Evolutionary conservation across 2,888 invertebrate genomes (phyloP), one percentile per base, ranked within the genome.

Genomic region (Spicauda simplicius): DNA sequence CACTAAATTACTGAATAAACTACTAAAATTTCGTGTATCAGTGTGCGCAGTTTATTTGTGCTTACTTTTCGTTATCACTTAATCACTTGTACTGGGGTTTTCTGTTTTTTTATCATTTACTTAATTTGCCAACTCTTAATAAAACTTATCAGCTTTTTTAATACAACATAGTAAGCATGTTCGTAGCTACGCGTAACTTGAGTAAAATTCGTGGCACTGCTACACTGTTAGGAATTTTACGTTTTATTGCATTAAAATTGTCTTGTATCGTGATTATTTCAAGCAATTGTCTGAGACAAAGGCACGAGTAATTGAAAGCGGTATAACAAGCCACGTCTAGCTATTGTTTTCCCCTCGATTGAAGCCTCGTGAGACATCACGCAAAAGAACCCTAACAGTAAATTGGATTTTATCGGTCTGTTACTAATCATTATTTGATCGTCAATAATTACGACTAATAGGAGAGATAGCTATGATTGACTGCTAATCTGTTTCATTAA

Each of bases 381-480:
- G 52, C 57, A 41, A 64, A 18, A 37, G 37, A 64, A 37, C 37
- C 25, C 25, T 25, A 25, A 25, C 25, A 37, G 64, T 19, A 57
- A 52, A 58, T 64, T 64, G 37, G 57, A 64, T 58, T 58, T 52
- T 57, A 64, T 50, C 25, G 64, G 37, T 52, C 57, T n/a, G 30
- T 52, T 50, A 50, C 50, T 53, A 58, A 64, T 64, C 57, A 58
- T 25, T 64, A 53, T 64, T 64, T 64, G 64, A 41, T 48, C 57
- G 64, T 37, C 7, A 57, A 52, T 64, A 64, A 64, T 64, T 25
- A 64, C 58, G 52, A 64, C 57, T 18, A 58, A 64, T 53, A 52
- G 25, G 64, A 52, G 19, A 10, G 45, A 12, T n/a, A 50, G 57
- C 18, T 58, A 48, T 10, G 45, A 58, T 20, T 58, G 58, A 45